Conservation (phyloP, 2,888 invertebrate species). For the Tetrapedia diversipes region DNA sequence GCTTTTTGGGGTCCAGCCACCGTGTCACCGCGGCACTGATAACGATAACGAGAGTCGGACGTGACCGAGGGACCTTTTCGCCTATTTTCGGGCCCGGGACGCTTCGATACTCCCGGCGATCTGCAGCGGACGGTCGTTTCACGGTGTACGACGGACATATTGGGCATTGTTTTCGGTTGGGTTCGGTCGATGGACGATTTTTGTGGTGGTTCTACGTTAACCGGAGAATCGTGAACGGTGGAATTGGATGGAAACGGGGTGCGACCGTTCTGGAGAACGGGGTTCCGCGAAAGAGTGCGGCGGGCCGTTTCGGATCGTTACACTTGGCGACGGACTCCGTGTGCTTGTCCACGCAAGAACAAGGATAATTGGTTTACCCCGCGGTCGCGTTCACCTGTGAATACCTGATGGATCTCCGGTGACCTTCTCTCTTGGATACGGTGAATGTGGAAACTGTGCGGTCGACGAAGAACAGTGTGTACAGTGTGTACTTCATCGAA, state of each 20-base stretch:
- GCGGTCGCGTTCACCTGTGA: background rate
- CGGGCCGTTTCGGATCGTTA: background rate
- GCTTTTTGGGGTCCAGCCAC: constrained; percentile 65
- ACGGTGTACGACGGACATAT: background rate
- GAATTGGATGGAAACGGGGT: no score
- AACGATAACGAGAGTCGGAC: constrained; percentile 64
- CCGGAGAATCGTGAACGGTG: no score
- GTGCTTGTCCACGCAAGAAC: background rate
- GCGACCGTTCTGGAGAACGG: no score
- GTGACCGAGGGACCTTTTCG: constrained; percentile 47
- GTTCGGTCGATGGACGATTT: no score
- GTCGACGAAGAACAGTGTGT: constrained; percentile 1
- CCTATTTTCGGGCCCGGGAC: background rate
- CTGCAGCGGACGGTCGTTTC: background rate
- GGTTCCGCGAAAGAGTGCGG: no score
- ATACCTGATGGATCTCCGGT: background rate
- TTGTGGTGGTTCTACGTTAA: no score
- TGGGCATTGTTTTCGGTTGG: background rate
- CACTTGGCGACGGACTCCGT: background rate
- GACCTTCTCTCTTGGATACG: constrained; percentile 52
- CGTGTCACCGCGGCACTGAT: constrained; percentile 63
- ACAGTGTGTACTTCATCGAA: constrained; percentile 6
- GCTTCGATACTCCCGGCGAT: background rate
- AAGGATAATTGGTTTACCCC: background rate
- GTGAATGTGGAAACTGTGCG: constrained; percentile 54